These are phyloP conservation scores for Lithophane leautieri DNA, from an alignment of 2,888 invertebrate genomes.

Conservation along the genomic window DNA sequence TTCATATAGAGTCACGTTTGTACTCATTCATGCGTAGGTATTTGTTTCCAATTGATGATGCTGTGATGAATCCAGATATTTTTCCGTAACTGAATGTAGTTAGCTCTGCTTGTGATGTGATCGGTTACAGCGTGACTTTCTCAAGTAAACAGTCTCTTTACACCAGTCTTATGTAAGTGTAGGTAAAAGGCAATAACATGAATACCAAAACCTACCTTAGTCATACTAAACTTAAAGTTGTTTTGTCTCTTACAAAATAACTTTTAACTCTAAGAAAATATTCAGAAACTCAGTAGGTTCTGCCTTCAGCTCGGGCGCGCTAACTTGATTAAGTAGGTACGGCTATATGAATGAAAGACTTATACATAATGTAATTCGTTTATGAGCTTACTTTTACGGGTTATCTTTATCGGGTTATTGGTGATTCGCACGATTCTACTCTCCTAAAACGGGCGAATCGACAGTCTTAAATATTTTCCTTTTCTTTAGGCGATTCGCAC, in stretches of 20 bases:
- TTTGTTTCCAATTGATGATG: constrained; percentile 54
- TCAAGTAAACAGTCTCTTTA: constrained; percentile 21
- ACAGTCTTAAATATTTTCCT: too few species aligned
- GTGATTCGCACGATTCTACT: too few species aligned
- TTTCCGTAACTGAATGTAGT: constrained; percentile 36
- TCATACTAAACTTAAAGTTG: not conserved
- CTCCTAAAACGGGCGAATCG: too few species aligned
- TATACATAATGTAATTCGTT: not conserved
- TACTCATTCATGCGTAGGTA: constrained; percentile 31
- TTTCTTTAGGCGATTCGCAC: too few species aligned
- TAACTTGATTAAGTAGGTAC: not conserved
- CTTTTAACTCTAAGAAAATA: too few species aligned
- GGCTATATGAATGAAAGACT: not conserved
- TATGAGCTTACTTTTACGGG: too few species aligned
- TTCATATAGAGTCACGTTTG: constrained; percentile 40
- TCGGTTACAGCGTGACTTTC: constrained; percentile 46
- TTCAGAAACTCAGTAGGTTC: not conserved
- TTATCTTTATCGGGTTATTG: too few species aligned
- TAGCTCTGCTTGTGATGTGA: constrained; percentile 38
- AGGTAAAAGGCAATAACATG: constrained; percentile 28
- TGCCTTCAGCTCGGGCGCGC: not conserved
- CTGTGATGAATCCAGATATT: constrained; percentile 40
- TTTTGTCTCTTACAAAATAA: not conserved
- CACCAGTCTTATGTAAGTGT: constrained; percentile 42
- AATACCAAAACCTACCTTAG: constrained; percentile 16